Base-by-base conservation (phyloP, 1,140 invertebrate genomes). In the honey bee (Apis mellifera) region DNA sequence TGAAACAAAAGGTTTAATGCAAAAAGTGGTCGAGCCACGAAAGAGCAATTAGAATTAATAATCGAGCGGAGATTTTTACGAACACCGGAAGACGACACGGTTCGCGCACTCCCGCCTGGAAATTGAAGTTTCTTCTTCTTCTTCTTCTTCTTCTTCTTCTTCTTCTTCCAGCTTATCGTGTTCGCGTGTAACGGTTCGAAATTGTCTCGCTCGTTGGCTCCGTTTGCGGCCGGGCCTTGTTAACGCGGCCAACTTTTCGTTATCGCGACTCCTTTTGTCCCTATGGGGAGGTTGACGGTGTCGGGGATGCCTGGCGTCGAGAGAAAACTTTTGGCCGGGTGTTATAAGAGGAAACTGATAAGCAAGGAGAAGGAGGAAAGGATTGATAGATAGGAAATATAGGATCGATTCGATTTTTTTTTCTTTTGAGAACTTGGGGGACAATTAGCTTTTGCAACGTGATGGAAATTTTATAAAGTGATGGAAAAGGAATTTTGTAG, bases 11-110 rank as follows among this genome's bases (percentile, higher is more conserved):
- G 52, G 13, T 23, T 9, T 1, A 9, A 11, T 21, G 17, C 9
- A 42, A 66, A 17, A 66, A 42, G 5, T 5, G 26, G 23, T 55
- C 48, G 54, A 7, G 26, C 9, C 7, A 26, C 48, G 21, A n/a
- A 59, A 54, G 23, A 62, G 59, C 48, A 60, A 68, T 75, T 74
- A 71, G 73, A 82, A 86, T 80, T 89, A 87, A 87, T 87, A 87
- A 87, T 87, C 73, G 73, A 26, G 75, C 76, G 78, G 90, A 92
- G 92, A 91, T 89, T 90, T 91, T 42, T 7, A 42, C 32, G 91
- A 90, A 52, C 21, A 94, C 92, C 92, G 92, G 93, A 94, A 93
- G 92, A 86, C 88, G 92, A 87, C 88, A 93, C 92, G 92, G 85
- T 93, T 90, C 90, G 89, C 79, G 84, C 87, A 88, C 91, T 91